A percentile compares a stretch with the other conserved stretches of the same genome.
Conservation (phyloP, 2,797 vertebrate genomes). For the Poeciliopsis presidionis region DNA sequence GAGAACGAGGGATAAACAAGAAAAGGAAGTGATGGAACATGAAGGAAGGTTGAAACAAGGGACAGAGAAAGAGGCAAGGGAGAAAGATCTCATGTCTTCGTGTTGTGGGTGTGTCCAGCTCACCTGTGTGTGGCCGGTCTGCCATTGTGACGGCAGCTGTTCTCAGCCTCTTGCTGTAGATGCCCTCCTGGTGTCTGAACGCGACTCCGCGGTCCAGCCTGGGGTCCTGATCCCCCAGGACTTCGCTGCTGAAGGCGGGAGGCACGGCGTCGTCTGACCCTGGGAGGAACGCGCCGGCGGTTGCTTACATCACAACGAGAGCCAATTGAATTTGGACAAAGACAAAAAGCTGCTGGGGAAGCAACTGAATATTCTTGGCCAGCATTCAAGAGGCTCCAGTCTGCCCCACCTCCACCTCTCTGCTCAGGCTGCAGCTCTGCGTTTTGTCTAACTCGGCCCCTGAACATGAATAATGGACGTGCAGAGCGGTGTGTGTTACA, state of each 20-base stretch:
- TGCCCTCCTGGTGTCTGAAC: slow-evolving; percentile 76
- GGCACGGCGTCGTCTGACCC: slow-evolving; percentile 82
- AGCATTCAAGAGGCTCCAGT: slow-evolving; percentile 11
- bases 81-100: too few species aligned
- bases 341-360: background rate
- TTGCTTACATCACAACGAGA: slow-evolving; percentile 9
- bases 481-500: slow-evolving; percentile 58
- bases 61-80: too few species aligned
- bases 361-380: background rate
- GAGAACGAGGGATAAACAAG: too few species aligned
- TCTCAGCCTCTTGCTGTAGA: slow-evolving; percentile 76
- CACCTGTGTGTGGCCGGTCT: slow-evolving; percentile 45
- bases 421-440: slow-evolving; percentile 31
- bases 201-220: slow-evolving; percentile 46
- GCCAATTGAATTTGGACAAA: background rate
- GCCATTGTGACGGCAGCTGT: slow-evolving; percentile 31
- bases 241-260: slow-evolving; percentile 72
- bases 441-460: slow-evolving; percentile 66
- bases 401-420: background rate
- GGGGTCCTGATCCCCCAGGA: slow-evolving; percentile 64
- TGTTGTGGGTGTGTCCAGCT: slow-evolving; percentile 6
- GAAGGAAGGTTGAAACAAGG: too few species aligned
- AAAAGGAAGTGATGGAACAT: too few species aligned
- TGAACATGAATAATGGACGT: slow-evolving; percentile 74
- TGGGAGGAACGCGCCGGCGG: slow-evolving; percentile 39